Conservation (phyloP, 2,113 vertebrate genomes). For the Colius striatus region DNA sequence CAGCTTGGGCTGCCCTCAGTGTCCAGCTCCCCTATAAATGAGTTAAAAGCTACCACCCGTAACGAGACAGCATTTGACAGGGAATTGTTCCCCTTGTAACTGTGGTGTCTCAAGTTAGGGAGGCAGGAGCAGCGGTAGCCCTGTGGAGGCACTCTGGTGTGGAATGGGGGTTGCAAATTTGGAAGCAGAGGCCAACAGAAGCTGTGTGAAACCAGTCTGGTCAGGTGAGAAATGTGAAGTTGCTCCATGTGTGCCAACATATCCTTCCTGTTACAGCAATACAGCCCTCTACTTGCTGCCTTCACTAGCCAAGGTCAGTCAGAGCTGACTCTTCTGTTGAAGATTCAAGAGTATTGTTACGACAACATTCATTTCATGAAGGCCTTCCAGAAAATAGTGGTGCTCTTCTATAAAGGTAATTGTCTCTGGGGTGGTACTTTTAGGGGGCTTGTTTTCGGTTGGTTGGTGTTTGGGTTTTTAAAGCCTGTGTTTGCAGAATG, state of each 20-base stretch:
- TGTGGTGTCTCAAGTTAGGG: background rate
- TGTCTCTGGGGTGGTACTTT: background rate
- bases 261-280: conserved; percentile 84
- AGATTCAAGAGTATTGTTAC: conserved; percentile 99
- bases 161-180: background rate
- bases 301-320: conserved; percentile 98
- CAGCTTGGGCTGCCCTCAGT: background rate
- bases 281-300: conserved; percentile 97
- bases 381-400: conserved; percentile 99
- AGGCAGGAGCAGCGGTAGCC: background rate
- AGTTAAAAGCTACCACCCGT: background rate
- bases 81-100: background rate
- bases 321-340: conserved; percentile 96
- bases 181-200: background rate
- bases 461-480: background rate
- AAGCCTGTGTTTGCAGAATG: background rate
- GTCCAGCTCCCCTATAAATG: background rate
- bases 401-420: conserved; percentile 99
- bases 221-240: fast-evolving
- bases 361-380: conserved; percentile 99
- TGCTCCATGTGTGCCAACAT: background rate
- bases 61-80: background rate
- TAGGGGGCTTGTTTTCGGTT: no score
- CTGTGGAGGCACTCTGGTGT: background rate
- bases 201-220: background rate